These are phyloP conservation scores for Eutolmus rufibarbis DNA, from an alignment of 2,888 invertebrate species.

Conservation along the genomic window DNA sequence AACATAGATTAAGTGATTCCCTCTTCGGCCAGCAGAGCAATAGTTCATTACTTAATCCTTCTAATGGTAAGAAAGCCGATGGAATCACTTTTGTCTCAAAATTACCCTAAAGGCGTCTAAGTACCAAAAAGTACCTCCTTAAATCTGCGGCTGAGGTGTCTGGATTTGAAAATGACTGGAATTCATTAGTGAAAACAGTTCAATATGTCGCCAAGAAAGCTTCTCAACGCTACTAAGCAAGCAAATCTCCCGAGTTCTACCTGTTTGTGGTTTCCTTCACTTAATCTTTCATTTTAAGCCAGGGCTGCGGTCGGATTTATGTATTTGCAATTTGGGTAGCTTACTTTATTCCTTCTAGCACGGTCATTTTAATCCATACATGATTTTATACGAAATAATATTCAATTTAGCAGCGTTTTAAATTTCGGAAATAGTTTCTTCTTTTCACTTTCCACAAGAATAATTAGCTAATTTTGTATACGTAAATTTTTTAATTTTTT, in stretches of 20 bases:
- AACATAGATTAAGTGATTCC: neutral
- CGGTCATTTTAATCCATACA: neutral
- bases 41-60: constrained; percentile 1
- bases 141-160: constrained; percentile 25
- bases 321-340: neutral
- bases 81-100: constrained; percentile 6
- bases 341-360: neutral
- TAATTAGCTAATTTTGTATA: too few species aligned
- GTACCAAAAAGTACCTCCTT: neutral
- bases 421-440: too few species aligned
- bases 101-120: constrained; percentile 13
- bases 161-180: neutral
- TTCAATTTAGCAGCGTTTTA: neutral
- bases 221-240: neutral
- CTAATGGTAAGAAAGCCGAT: constrained; percentile 26
- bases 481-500: too few species aligned
- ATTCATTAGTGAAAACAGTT: constrained; percentile 9
- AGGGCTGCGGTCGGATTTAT: neutral
- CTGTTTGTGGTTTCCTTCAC: neutral
- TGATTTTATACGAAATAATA: neutral
- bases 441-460: too few species aligned
- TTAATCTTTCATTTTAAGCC: neutral
- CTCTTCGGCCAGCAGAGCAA: neutral
- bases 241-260: neutral
- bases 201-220: neutral